Evolutionary conservation across 2,888 invertebrate species (phyloP).

Genomic region (Scelioninae gen. 2): DNA sequence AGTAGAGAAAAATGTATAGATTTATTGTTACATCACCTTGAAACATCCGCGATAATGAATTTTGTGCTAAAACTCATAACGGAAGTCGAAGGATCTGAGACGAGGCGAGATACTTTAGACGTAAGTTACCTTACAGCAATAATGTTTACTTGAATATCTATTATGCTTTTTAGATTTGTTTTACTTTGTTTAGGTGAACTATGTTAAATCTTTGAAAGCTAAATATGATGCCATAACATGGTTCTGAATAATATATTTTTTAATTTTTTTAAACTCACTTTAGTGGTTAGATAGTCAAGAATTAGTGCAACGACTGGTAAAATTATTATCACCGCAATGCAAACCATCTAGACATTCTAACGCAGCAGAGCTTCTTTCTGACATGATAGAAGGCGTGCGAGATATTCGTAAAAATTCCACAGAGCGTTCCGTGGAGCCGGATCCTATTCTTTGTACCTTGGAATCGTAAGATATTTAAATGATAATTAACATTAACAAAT

Average conservation of each 20-base stretch:
- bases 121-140: conserved; percentile 75
- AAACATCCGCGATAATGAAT: conserved; percentile 96
- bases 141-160: background rate
- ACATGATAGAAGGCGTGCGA: conserved; percentile 84
- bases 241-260: too few relatives aligned
- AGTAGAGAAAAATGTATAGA: conserved; percentile 90
- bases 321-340: conserved; percentile 80
- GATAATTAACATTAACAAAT: too few relatives aligned
- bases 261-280: conserved; percentile 30
- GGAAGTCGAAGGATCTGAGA: conserved; percentile 85
- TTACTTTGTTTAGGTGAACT: too few relatives aligned
- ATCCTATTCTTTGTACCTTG: conserved; percentile 84
- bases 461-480: conserved; percentile 80
- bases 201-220: too few relatives aligned
- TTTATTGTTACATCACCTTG: conserved; percentile 90
- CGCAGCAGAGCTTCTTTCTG: conserved; percentile 91
- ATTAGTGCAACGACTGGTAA: conserved; percentile 87
- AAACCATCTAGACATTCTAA: conserved; percentile 89
- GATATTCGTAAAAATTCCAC: conserved; percentile 78
- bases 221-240: too few relatives aligned
- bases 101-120: conserved; percentile 82
- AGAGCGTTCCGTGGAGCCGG: conserved; percentile 80
- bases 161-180: too few relatives aligned
- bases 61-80: conserved; percentile 90
- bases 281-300: conserved; percentile 94